Base-by-base conservation (phyloP, 2,888 invertebrate species). In the Caenorhabditis panamensis region DNA sequence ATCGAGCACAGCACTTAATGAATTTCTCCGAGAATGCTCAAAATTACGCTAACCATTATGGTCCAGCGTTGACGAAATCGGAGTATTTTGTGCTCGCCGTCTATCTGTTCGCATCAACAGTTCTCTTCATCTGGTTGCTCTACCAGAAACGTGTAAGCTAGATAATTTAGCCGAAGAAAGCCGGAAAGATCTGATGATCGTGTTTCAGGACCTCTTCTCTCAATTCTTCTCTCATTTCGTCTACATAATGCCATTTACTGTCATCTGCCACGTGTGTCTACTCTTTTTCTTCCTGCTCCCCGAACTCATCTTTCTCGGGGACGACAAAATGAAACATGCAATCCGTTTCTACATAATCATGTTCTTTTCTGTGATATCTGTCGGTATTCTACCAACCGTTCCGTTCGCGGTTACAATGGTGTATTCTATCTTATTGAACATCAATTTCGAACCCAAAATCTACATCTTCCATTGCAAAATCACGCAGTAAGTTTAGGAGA, bases 401-500 rank as follows among this genome's bases (percentile, higher is more conserved):
- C 54, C 54, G 3, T 54, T 28, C n/a, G 9, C 54, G 3, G n/a
- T 54, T 6, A 54, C 54, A 8, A 16, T 28, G 28, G 16, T 26
- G n/a, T 54, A 54, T 28, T 28, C 54, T 4, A 2, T 54, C n/a
- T 54, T 54, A 16, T 22, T 54, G 16, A 28, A 54, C 6, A 6
- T 54, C 54, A 13, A 2, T 1, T 1, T 28, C 16, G 8, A n/a
- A 13, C 54, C 26, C 3, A 28, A 54, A 4, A 2, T n/a, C n/a
- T 54, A 54, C 28, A n/a, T 54, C 28, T 28, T 54, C 26, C 26
- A 28, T 28, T 28, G 11, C 28, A 54, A 54, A 28, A n/a, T 54
- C 28, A 54, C 54, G 2, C 6, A 28, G 54, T 54, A 8, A 24
- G 51, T 24, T 49, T 20, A 49, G 18, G 5, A n/a, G n/a, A n/a